A percentile compares a stretch with the other conserved stretches of the same genome.
Conservation (phyloP, 2,113 vertebrate species). For the Melanostigma gelatinosum region DNA sequence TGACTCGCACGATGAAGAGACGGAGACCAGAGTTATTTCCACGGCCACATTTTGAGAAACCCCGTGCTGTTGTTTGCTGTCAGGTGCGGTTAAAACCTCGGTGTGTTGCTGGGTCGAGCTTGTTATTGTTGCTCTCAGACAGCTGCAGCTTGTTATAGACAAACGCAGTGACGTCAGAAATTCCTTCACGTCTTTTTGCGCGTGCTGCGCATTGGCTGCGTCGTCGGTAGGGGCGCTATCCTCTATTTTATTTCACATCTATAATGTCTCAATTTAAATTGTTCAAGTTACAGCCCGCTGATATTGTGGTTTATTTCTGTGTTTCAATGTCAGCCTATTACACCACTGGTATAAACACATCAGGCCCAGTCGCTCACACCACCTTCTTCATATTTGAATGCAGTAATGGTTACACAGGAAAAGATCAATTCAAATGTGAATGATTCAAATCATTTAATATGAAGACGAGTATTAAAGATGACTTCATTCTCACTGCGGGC, state of each 20-base stretch:
- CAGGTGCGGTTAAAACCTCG: conserved; percentile 22
- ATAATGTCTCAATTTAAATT: not conserved
- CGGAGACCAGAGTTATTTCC: conserved; percentile 86
- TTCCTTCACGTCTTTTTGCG: conserved; percentile 83
- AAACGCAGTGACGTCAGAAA: conserved; percentile 87
- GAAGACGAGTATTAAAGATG: not conserved
- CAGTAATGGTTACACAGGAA: too few species aligned
- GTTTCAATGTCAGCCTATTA: not conserved
- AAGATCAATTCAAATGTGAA: too few species aligned
- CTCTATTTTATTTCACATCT: not conserved
- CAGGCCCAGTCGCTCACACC: too few species aligned
- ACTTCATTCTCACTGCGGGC: not conserved
- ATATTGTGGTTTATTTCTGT: not conserved
- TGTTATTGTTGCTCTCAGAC: conserved; percentile 86
- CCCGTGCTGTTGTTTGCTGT: conserved; percentile 61
- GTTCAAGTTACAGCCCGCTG: not conserved
- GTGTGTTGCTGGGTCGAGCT: conserved; percentile 39
- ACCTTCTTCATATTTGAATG: too few species aligned
- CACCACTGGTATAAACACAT: not conserved
- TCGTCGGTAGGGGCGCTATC: conserved; percentile 43
- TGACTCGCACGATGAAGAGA: conserved; percentile 86
- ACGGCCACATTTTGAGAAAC: conserved; percentile 82
- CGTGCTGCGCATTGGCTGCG: conserved; percentile 39
- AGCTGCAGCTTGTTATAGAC: conserved; percentile 86
- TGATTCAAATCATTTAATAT: not conserved